Conservation (phyloP, 1,140 invertebrate genomes). For the Panulirus ornatus region DNA sequence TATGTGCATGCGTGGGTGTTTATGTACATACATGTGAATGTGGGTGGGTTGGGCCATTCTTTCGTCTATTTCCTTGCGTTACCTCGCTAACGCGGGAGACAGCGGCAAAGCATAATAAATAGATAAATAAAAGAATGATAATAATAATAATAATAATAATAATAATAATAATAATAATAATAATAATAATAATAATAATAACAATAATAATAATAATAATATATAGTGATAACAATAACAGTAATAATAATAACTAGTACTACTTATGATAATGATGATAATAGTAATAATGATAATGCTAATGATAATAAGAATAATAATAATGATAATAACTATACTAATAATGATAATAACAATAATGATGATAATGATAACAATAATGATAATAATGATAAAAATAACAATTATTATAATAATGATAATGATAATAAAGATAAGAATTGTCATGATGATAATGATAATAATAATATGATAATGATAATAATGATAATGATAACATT, state of each 20-base stretch:
- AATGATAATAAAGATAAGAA: constrained; percentile 24
- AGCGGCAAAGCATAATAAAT: no score
- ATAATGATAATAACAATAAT: constrained; percentile 7
- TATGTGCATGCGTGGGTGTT: no score
- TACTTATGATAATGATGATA: no score
- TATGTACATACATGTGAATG: no score
- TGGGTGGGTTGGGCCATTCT: no score
- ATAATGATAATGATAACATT: neutral
- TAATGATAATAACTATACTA: neutral
- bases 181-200: neutral
- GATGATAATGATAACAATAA: constrained; percentile 6
- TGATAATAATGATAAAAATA: neutral
- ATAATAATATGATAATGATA: constrained; percentile 8
- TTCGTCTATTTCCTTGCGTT: no score
- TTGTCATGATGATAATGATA: neutral
- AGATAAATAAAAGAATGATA: no score
- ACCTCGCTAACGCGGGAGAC: no score
- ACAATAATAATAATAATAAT: neutral
- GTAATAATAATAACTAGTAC: constrained; percentile 19
- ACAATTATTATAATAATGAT: constrained; percentile 2
- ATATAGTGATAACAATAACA: constrained; percentile 23
- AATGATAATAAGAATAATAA: neutral
- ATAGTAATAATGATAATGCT: constrained; percentile 18
- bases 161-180: neutral
- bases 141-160: neutral